These are phyloP conservation scores for Nesometra sesokonis DNA, from an alignment of 35 echinoderm and acorn worm species.

Conservation along the genomic window DNA sequence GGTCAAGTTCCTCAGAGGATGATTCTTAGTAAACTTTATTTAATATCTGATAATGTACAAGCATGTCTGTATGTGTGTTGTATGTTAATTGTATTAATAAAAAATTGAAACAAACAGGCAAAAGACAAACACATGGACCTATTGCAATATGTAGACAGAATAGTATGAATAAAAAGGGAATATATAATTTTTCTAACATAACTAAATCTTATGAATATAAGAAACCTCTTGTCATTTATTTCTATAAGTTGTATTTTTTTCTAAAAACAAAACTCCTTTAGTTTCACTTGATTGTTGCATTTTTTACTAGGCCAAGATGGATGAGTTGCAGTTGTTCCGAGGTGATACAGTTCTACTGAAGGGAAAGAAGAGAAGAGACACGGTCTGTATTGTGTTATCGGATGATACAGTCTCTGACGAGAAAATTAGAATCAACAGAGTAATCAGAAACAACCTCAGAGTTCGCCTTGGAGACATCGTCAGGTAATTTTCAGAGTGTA, in stretches of 20 bases:
- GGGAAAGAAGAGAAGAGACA: slow-evolving; percentile 89
- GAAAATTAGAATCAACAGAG: slow-evolving; percentile 86
- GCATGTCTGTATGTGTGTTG: background rate
- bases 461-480: slow-evolving; percentile 92
- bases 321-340: slow-evolving; percentile 93
- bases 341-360: slow-evolving; percentile 96
- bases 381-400: slow-evolving; percentile 94
- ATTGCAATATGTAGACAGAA: no score
- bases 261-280: background rate
- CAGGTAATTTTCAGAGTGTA: slow-evolving; percentile 18
- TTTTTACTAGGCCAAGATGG: slow-evolving; percentile 82
- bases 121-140: no score
- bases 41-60: no score
- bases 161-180: no score
- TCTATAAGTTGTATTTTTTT: no score
- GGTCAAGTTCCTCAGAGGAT: no score
- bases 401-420: slow-evolving; percentile 73
- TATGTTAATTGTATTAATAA: background rate
- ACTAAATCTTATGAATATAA: no score
- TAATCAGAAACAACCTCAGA: slow-evolving; percentile 76
- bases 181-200: no score
- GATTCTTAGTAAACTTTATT: no score
- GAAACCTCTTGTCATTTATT: no score
- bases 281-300: background rate
- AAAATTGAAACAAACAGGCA: no score